Conservation (phyloP, 2,888 invertebrate species). For the Drosophila macrothrix region DNA sequence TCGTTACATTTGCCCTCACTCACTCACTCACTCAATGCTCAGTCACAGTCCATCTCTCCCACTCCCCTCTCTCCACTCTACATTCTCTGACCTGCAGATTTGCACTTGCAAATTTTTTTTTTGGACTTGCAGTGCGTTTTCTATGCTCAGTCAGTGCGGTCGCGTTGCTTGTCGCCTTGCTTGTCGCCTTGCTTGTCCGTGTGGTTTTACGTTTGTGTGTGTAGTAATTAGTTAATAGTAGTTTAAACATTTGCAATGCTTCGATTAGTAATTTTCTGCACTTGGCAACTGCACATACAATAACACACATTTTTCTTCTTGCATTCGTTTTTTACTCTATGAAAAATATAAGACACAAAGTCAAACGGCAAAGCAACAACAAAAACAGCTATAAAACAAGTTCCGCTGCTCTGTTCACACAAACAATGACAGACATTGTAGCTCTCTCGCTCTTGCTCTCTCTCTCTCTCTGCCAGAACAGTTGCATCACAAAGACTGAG, state of each 20-base stretch:
- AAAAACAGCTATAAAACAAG: slow-evolving; percentile 50
- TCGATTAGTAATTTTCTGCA: slow-evolving; percentile 35
- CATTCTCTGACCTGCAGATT: slow-evolving; percentile 7
- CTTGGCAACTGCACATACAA: slow-evolving; percentile 31
- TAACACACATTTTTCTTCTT: slow-evolving; percentile 10
- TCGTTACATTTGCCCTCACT: not conserved
- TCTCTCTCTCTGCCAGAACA: slow-evolving; percentile 43
- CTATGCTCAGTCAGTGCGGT: slow-evolving; percentile 45
- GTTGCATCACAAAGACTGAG: slow-evolving; percentile 60
- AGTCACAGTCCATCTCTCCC: slow-evolving; percentile 6
- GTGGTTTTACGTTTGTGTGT: not conserved
- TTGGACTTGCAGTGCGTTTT: slow-evolving; percentile 54
- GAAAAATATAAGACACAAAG: slow-evolving; percentile 28
- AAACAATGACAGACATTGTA: slow-evolving; percentile 4
- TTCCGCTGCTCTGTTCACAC: slow-evolving; percentile 44
- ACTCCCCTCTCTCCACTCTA: not conserved
- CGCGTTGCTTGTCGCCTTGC: slow-evolving; percentile 12
- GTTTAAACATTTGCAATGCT: slow-evolving; percentile 21
- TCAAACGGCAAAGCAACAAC: slow-evolving; percentile 38
- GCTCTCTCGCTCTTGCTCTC: slow-evolving; percentile 19
- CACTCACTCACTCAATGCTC: not conserved
- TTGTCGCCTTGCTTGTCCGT: slow-evolving; percentile 4
- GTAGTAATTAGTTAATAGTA: not conserved
- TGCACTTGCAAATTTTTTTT: slow-evolving; percentile 35
- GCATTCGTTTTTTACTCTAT: slow-evolving; percentile 23